Evolutionary conservation across 2,888 invertebrate genomes (phyloP).

Genomic region (Drosophila aldrichi): DNA sequence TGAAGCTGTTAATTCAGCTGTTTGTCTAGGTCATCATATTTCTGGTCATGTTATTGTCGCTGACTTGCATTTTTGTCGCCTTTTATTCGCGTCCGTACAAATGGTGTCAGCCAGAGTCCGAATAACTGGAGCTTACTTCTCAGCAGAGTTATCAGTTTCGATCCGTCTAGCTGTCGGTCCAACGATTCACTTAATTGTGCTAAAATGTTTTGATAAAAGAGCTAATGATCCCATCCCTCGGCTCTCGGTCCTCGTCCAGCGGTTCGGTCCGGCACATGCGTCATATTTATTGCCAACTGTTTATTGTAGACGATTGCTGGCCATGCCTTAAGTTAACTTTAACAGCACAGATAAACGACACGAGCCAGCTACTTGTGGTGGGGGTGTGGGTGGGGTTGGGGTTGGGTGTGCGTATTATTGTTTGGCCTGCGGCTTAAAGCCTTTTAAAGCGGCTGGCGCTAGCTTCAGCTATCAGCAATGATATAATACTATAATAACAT

Average conservation of each 20-base stretch:
- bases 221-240: slow-evolving; percentile 17
- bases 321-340: slow-evolving; percentile 57
- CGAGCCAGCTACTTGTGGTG: slow-evolving; percentile 18
- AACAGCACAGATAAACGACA: slow-evolving; percentile 53
- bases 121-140: slow-evolving; percentile 40
- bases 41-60: slow-evolving; percentile 29
- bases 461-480: slow-evolving; percentile 16
- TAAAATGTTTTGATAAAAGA: slow-evolving; percentile 62
- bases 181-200: slow-evolving; percentile 67
- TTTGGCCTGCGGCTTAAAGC: slow-evolving; percentile 48
- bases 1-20: slow-evolving; percentile 52
- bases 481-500: slow-evolving; percentile 38
- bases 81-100: slow-evolving; percentile 29
- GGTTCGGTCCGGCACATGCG: slow-evolving; percentile 42
- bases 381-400: background rate
- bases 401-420: no score
- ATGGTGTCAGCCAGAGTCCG: slow-evolving; percentile 47
- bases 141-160: slow-evolving; percentile 27
- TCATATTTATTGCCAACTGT: slow-evolving; percentile 50
- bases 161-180: slow-evolving; percentile 37
- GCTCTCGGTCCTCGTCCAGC: background rate
- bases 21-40: slow-evolving; percentile 53
- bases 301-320: slow-evolving; percentile 48
- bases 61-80: slow-evolving; percentile 34
- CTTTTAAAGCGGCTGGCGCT: slow-evolving; percentile 17